phyloP scores from a whole-genome alignment of 2,113 vertebrate species.

The Nothoprocta pentlandii region DNA sequence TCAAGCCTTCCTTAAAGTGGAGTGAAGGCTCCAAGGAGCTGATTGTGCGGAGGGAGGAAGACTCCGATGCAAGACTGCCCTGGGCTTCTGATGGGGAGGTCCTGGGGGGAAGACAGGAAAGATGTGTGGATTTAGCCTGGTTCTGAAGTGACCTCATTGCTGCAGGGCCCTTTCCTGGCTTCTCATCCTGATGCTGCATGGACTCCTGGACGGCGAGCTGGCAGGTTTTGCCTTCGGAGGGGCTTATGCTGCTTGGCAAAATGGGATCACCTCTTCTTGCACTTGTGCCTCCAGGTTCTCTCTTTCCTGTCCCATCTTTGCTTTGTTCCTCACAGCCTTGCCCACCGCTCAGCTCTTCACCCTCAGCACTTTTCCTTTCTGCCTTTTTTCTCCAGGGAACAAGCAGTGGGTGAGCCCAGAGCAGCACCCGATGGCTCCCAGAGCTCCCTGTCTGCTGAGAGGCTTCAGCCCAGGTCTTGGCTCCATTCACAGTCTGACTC shows the following conservation, averaged over 20 bases:
- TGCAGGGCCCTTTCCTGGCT: background rate
- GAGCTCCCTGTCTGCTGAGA: background rate
- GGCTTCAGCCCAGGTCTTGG: background rate
- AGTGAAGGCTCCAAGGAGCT: background rate
- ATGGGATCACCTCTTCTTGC: background rate
- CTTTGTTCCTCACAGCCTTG: accelerated
- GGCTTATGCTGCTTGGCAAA: background rate
- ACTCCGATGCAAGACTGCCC: background rate
- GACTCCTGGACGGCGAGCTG: background rate
- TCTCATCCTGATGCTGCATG: background rate
- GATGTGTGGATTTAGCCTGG: accelerated
- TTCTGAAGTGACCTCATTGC: background rate
- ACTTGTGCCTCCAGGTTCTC: background rate
- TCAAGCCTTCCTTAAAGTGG: background rate
- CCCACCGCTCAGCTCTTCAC: background rate
- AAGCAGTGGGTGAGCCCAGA: background rate
- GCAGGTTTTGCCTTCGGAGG: background rate
- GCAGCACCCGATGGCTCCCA: background rate
- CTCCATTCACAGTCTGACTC: background rate
- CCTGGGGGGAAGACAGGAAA: background rate
- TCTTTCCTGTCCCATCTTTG: background rate
- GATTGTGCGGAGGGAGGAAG: background rate
- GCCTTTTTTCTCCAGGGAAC: background rate
- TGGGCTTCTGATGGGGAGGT: accelerated
- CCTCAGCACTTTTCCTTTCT: background rate